phyloP scores from a whole-genome alignment of 2,888 invertebrate species.

The Tanytarsus gracilentus region DNA sequence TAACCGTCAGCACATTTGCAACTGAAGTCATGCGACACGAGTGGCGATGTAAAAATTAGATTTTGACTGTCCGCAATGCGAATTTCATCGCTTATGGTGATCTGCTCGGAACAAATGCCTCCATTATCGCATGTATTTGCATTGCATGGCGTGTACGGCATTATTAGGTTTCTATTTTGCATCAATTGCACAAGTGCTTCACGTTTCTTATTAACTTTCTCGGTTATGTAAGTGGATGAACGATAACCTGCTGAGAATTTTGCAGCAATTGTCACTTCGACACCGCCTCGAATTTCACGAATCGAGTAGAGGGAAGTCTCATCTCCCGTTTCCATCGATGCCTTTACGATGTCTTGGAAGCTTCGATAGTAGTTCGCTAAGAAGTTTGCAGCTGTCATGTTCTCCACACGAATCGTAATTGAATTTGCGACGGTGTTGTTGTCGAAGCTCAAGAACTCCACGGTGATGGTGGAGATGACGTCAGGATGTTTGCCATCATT shows the following conservation, averaged over 20 bases:
- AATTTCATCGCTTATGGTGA: conserved; percentile 58
- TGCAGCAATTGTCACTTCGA: conserved; percentile 65
- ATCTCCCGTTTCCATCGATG: conserved; percentile 55
- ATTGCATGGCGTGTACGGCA: conserved; percentile 73
- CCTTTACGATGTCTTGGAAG: conserved; percentile 60
- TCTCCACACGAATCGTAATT: conserved; percentile 63
- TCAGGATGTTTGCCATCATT: conserved; percentile 83
- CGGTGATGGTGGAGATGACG: conserved; percentile 76
- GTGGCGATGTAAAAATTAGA: conserved; percentile 74
- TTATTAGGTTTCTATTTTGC: conserved; percentile 50
- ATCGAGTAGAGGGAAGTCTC: conserved; percentile 64
- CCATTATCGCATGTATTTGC: conserved; percentile 66
- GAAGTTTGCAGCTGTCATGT: conserved; percentile 65
- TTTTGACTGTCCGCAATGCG: conserved; percentile 72
- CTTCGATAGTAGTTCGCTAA: conserved; percentile 67
- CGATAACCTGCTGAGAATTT: conserved; percentile 51
- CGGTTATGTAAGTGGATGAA: conserved; percentile 54
- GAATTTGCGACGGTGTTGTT: conserved; percentile 77
- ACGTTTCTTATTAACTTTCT: conserved; percentile 56
- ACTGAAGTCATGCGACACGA: conserved; percentile 63
- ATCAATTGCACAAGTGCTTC: conserved; percentile 55
- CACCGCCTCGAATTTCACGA: conserved; percentile 53
- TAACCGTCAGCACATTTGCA: conserved; percentile 80
- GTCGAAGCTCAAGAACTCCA: conserved; percentile 71
- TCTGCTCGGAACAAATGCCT: conserved; percentile 64